phyloP scores from a whole-genome alignment of 2,113 vertebrate species.

The Hippotragus niger region DNA sequence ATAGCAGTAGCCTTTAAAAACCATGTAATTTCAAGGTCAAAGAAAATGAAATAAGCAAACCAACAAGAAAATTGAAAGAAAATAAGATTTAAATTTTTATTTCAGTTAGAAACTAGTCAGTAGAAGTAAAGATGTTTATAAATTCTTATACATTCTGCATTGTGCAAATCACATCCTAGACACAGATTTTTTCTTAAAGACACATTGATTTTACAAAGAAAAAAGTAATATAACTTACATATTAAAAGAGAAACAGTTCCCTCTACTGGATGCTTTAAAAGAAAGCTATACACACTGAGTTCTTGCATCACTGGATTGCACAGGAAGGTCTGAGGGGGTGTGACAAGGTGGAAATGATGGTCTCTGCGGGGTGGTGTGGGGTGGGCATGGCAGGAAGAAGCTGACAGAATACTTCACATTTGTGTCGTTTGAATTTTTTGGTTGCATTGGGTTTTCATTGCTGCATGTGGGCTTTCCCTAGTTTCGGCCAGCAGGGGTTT shows the following conservation, averaged over 20 bases:
- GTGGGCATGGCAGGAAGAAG: neutral
- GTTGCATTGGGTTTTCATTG: neutral
- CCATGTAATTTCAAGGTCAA: neutral
- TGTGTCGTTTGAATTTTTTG: neutral
- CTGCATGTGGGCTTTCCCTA: neutral
- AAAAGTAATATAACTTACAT: neutral
- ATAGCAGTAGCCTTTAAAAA: neutral
- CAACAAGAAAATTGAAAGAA: neutral
- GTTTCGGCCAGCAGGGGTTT: neutral
- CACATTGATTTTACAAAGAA: neutral
- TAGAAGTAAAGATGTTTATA: neutral
- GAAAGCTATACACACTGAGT: neutral
- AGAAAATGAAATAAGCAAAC: neutral
- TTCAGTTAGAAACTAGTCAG: neutral
- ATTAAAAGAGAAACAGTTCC: neutral
- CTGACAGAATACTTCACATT: neutral
- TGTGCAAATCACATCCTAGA: neutral
- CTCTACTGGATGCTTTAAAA: constrained; percentile 4
- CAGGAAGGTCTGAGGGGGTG: neutral
- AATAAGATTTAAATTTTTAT: neutral
- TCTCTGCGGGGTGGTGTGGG: neutral
- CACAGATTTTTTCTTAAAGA: neutral
- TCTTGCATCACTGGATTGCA: neutral
- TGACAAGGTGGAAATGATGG: neutral
- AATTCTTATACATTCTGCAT: neutral